Percentiles rank a stretch among this genome's conserved stretches.
phyloP scores from a whole-genome alignment of 2,797 vertebrate genomes.

The Muscicapa striata region DNA sequence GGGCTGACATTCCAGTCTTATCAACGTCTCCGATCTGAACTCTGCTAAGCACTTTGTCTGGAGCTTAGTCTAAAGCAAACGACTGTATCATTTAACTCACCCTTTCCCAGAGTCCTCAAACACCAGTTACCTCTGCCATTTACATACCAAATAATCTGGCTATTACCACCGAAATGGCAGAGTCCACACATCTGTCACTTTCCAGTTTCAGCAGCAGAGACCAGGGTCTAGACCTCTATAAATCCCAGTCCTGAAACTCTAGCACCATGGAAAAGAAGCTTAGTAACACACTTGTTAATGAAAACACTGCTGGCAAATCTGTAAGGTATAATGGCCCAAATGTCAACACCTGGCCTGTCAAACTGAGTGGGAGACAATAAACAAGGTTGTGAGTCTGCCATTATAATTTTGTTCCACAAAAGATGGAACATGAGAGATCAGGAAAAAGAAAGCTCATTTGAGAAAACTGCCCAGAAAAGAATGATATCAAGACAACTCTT shows the following conservation, averaged over 20 bases:
- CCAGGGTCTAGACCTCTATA: not conserved
- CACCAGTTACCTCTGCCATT: not conserved
- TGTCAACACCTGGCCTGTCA: not conserved
- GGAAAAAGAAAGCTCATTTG: not conserved
- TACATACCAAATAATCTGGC: not conserved
- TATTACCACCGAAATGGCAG: not conserved
- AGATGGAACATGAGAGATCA: not conserved
- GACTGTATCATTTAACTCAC: not conserved
- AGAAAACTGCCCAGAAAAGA: not conserved
- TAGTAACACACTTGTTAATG: not conserved
- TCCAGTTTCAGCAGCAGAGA: not conserved
- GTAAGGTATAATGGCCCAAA: not conserved
- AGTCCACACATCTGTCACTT: not conserved
- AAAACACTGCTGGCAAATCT: not conserved
- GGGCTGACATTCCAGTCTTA: conserved; percentile 40
- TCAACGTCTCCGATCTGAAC: conserved; percentile 30
- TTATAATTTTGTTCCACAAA: not conserved
- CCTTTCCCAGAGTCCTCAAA: not conserved
- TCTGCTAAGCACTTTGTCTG: conserved; percentile 4
- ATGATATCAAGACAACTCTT: not conserved
- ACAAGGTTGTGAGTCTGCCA: not conserved
- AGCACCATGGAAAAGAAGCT: not conserved
- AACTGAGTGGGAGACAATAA: not conserved
- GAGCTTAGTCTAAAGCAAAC: not conserved
- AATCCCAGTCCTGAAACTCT: not conserved